Percentiles rank a stretch among this genome's conserved stretches.
Evolutionary conservation across 2,113 vertebrate species (phyloP).

Genomic region (Vireo altiloquus): DNA sequence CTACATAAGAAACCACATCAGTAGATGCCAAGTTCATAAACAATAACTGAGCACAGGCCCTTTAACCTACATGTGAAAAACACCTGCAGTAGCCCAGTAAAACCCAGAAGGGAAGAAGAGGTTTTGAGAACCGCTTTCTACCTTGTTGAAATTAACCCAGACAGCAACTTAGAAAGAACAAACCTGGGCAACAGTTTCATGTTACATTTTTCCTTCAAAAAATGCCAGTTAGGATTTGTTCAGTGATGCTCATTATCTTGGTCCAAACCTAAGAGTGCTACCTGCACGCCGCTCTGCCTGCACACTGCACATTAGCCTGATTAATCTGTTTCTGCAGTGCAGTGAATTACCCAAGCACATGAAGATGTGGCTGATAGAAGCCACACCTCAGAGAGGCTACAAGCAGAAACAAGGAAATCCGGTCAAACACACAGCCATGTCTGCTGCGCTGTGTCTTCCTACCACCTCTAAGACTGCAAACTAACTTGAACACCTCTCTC

Average conservation of each 20-base stretch:
- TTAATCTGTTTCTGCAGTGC: not conserved
- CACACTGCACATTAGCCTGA: not conserved
- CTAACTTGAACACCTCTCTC: not conserved
- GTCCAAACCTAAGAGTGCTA: not conserved
- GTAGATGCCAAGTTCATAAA: not conserved
- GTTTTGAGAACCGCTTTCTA: not conserved
- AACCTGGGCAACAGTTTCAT: not conserved
- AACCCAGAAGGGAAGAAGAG: not conserved
- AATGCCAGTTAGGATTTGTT: not conserved
- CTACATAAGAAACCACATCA: not conserved
- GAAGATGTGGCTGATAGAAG: not conserved
- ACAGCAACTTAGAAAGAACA: not conserved
- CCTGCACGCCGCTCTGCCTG: not conserved
- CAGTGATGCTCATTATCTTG: not conserved
- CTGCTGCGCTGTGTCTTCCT: not conserved
- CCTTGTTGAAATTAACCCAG: not conserved
- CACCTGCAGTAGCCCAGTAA: not conserved
- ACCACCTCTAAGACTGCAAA: not conserved
- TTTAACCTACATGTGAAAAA: not conserved
- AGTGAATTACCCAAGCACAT: not conserved
- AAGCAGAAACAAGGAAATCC: constrained; percentile 9
- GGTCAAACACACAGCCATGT: not conserved
- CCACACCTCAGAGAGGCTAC: constrained; percentile 21
- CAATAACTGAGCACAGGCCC: not conserved
- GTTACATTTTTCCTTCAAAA: not conserved